A percentile compares a stretch with the other conserved stretches of the same genome.
Conservation (phyloP, 2,797 vertebrate species). For the Etheostoma perlongum region DNA sequence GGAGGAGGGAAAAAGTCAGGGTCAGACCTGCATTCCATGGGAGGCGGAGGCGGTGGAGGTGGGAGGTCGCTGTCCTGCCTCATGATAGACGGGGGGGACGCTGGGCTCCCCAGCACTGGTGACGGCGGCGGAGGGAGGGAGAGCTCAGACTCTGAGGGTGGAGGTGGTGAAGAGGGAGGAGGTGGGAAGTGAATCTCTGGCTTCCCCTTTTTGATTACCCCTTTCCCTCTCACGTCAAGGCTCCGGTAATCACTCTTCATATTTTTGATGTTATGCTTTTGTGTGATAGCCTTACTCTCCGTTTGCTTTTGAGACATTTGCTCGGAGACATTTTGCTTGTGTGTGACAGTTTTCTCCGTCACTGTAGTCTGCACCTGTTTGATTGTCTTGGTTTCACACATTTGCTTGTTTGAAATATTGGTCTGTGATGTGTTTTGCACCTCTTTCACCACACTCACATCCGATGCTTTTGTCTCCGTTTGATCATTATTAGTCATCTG, state of each 20-base stretch:
- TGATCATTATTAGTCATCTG: conserved; percentile 71
- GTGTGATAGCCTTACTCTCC: conserved; percentile 52
- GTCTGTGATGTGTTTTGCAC: conserved; percentile 64
- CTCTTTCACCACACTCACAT: conserved; percentile 60
- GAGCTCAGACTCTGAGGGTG: conserved; percentile 87
- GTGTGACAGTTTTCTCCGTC: conserved; percentile 69
- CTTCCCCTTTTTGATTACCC: conserved; percentile 77
- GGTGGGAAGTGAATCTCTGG: conserved; percentile 88
- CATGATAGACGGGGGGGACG: conserved; percentile 67
- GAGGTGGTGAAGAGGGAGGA: conserved; percentile 83
- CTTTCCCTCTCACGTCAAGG: conserved; percentile 74
- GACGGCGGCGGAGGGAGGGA: conserved; percentile 90
- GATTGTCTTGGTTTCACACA: conserved; percentile 71
- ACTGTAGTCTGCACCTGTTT: conserved; percentile 79
- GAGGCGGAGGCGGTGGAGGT: conserved; percentile 86
- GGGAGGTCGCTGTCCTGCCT: conserved; percentile 86
- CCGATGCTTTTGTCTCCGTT: conserved; percentile 59
- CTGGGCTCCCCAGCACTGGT: conserved; percentile 78
- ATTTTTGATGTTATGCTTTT: conserved; percentile 75
- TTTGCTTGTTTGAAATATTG: conserved; percentile 68
- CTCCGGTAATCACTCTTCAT: conserved; percentile 67
- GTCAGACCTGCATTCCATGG: conserved; percentile 82
- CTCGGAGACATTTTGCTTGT: conserved; percentile 51
- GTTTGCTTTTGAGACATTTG: conserved; percentile 59
- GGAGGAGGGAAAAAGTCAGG: conserved; percentile 80